Percentiles rank a stretch among this genome's conserved stretches.
These are phyloP conservation scores for Meles meles DNA, from an alignment of 2,113 vertebrate genomes.

Conservation along the genomic window DNA sequence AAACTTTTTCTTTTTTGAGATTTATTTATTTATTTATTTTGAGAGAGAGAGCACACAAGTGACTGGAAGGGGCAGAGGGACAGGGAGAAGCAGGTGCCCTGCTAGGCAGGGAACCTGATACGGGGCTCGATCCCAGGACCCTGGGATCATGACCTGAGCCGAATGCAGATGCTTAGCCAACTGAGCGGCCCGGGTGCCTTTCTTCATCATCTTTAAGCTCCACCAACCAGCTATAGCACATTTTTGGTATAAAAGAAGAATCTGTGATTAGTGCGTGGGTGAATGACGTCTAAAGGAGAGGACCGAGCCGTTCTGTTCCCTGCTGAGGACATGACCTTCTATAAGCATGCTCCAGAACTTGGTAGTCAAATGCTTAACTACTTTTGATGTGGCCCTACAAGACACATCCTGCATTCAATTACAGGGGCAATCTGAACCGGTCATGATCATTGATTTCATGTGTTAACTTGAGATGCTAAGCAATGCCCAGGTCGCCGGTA, in stretches of 20 bases:
- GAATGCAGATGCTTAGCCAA: too few relatives aligned
- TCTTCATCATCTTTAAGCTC: neutral
- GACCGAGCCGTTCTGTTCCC: neutral
- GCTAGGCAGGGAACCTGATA: rapidly evolving
- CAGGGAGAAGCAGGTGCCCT: too few relatives aligned
- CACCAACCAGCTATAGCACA: neutral
- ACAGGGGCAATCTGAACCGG: neutral
- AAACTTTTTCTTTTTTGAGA: too few relatives aligned
- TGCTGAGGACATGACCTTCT: too few relatives aligned
- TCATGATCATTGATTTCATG: neutral
- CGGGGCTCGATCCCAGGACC: too few relatives aligned
- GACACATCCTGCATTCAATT: neutral
- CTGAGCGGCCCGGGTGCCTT: too few relatives aligned
- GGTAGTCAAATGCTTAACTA: neutral
- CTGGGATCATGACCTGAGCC: too few relatives aligned
- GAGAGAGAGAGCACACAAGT: too few relatives aligned
- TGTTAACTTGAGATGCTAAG: neutral
- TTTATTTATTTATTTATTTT: too few relatives aligned
- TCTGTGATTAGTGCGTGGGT: neutral
- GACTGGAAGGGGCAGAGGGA: too few relatives aligned
- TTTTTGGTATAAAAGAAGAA: neutral
- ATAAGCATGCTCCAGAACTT: neutral
- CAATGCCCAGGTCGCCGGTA: neutral
- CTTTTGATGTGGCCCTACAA: neutral
- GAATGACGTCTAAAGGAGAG: neutral